Evolutionary conservation across 2,113 vertebrate genomes (phyloP), one percentile per base, ranked within the genome.

Genomic region (Dendrocopos noguchii): DNA sequence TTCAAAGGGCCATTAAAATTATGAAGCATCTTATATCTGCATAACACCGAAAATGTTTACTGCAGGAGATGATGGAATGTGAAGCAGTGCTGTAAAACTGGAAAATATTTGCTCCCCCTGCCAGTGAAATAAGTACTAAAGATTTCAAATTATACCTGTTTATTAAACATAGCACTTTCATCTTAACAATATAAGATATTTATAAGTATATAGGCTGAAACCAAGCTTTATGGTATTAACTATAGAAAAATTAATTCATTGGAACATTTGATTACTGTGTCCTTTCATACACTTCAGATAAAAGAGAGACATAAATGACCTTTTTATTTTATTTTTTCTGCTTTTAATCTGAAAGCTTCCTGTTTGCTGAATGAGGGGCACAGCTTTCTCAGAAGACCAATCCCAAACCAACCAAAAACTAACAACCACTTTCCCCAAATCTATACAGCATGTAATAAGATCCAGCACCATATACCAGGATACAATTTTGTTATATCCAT

Each of bases 401-500:
- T 6, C 1, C 5, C 15, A 33, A 42, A 56, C 66, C 18, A 88
- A 52, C 20, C n/a, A 33, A 60, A 29, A 72, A 65, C 6, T 39
- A 90, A 60, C 53, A 76, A 22, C 4, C 6, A 36, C 7, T 5
- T 3, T 20, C 15, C 78, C 21, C 64, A 78, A 71, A 34, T 66
- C 39, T 71, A 29, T 31, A 42, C 18, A 88, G n/a, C 8, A 7
- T 47, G 73, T 80, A 64, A 87, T 92, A 65, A 92, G 39, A 87
- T 53, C 31, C 57, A 74, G 27, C 67, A 65, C 91, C 56, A 78
- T 73, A 92, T 72, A 36, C 44, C 72, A 94, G 17, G 28, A 46
- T 88, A 52, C 80, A 24, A 87, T 79, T 91, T 67, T 90, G 27
- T 42, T 91, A 90, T 80, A 87, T 64, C 53, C 76, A 84, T 68